A percentile compares a stretch with the other conserved stretches of the same genome.
Conservation (phyloP, 2,113 vertebrate species). For the Hoplias malabaricus region DNA sequence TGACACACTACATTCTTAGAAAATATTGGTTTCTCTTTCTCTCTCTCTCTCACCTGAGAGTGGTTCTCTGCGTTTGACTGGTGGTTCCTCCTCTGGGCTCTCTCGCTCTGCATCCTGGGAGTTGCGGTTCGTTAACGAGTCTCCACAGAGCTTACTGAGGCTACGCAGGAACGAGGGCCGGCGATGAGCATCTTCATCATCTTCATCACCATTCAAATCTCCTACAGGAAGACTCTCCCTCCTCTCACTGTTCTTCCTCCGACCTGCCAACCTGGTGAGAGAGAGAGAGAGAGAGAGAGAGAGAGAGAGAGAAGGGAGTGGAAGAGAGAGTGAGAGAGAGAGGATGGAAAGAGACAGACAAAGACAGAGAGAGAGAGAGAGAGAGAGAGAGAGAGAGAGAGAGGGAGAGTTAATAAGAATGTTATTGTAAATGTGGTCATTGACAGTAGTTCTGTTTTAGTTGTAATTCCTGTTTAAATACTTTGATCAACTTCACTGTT, state of each 20-base stretch:
- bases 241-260: slow-evolving; percentile 70
- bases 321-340: no score
- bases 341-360: background rate
- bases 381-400: no score
- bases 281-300: background rate
- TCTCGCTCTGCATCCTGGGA: slow-evolving; percentile 69
- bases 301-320: background rate
- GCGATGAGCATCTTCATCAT: slow-evolving; percentile 64
- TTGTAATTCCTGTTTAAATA: no score
- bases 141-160: slow-evolving; percentile 76
- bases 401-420: no score
- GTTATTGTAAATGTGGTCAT: no score
- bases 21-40: no score
- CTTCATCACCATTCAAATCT: slow-evolving; percentile 63
- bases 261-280: slow-evolving; percentile 66
- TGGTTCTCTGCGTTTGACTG: slow-evolving; percentile 76
- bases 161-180: slow-evolving; percentile 80
- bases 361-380: no score
- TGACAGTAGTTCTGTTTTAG: no score
- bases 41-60: slow-evolving; percentile 78
- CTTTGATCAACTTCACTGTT: no score
- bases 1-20: no score
- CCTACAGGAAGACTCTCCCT: slow-evolving; percentile 68
- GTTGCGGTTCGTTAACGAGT: slow-evolving; percentile 79
- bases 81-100: slow-evolving; percentile 66